These are phyloP conservation scores for Epicauta chinensis DNA, from an alignment of 1,140 invertebrate genomes.

Conservation along the genomic window DNA sequence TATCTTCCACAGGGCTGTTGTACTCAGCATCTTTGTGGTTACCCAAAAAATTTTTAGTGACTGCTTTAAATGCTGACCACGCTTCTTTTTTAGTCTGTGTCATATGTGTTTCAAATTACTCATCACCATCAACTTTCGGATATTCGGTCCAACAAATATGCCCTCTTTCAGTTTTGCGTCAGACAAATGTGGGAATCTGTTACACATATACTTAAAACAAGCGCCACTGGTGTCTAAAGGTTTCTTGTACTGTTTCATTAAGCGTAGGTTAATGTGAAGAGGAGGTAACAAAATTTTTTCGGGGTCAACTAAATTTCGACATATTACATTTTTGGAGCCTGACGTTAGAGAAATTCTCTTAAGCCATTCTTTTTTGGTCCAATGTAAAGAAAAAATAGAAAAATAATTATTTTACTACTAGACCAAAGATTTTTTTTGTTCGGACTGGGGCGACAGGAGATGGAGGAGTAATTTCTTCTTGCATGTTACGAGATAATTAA, in stretches of 20 bases:
- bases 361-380: constrained; percentile 20
- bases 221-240: constrained; percentile 30
- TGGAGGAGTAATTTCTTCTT: too few species aligned
- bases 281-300: constrained; percentile 36
- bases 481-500: too few species aligned
- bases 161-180: constrained; percentile 29
- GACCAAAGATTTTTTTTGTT: too few species aligned
- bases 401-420: too few species aligned
- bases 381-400: too few species aligned
- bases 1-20: constrained; percentile 18
- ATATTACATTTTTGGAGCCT: constrained; percentile 32
- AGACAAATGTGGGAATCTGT: constrained; percentile 23
- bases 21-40: constrained; percentile 21
- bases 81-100: constrained; percentile 15
- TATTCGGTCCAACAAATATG: constrained; percentile 33
- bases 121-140: constrained; percentile 24
- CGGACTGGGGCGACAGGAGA: too few species aligned
- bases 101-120: constrained; percentile 16
- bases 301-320: constrained; percentile 31
- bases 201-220: constrained; percentile 33
- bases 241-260: constrained; percentile 42
- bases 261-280: constrained; percentile 38
- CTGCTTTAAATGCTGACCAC: constrained; percentile 12
- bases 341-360: constrained; percentile 5
- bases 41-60: constrained; percentile 14